Conservation (phyloP, 2,888 invertebrate genomes). For the Malthinus seriepunctatus region DNA sequence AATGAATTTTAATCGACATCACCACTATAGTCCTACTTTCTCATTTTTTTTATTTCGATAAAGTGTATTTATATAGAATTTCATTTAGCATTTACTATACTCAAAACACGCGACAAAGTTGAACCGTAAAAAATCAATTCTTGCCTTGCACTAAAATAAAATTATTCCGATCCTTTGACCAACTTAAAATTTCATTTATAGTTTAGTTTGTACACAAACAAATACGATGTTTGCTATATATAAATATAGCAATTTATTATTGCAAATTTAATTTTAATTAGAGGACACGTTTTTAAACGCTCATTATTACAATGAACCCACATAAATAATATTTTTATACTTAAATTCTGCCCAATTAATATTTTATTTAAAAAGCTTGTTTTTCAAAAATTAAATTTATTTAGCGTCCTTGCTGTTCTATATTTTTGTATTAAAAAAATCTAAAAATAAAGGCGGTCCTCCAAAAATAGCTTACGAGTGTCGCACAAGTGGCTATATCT, state of each 20-base stretch:
- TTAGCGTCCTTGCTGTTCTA: background rate
- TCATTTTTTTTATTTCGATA: slow-evolving; percentile 8
- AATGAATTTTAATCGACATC: background rate
- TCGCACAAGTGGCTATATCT: slow-evolving; percentile 1
- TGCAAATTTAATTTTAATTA: background rate
- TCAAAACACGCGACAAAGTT: slow-evolving; percentile 10
- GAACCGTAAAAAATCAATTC: slow-evolving; percentile 18
- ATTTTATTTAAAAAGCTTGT: no score
- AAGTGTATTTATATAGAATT: slow-evolving; percentile 8
- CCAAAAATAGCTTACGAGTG: background rate
- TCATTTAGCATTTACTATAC: slow-evolving; percentile 9
- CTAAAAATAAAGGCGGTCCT: background rate
- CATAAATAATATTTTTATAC: no score
- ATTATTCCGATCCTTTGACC: background rate
- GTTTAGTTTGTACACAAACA: no score
- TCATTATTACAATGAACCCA: no score
- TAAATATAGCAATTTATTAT: no score
- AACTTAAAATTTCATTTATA: no score
- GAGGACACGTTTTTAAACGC: background rate
- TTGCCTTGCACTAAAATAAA: slow-evolving; percentile 17
- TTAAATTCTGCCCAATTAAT: no score
- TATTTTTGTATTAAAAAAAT: background rate
- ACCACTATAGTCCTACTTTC: background rate
- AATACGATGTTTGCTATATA: no score
- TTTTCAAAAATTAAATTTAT: no score